phyloP scores from a whole-genome alignment of 2,888 invertebrate species.

The Fissipunctia ypsillon region DNA sequence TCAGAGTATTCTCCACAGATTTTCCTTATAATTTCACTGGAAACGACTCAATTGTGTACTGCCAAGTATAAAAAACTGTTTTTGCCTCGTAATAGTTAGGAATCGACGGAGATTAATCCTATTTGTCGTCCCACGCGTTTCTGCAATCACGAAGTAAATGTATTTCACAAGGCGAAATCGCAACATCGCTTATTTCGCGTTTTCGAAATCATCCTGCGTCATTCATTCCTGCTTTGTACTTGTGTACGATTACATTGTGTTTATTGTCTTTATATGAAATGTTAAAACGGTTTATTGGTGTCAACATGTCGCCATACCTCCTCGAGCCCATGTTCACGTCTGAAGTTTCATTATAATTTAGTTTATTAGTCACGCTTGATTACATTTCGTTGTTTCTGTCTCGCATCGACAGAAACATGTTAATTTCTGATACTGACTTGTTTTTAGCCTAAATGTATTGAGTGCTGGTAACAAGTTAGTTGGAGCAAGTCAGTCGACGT shows the following conservation, averaged over 20 bases:
- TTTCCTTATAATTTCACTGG: conserved; percentile 57
- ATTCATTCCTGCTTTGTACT: conserved; percentile 84
- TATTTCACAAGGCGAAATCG: conserved; percentile 89
- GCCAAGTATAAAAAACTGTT: conserved; percentile 58
- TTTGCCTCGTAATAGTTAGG: conserved; percentile 75
- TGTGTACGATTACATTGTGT: conserved; percentile 72
- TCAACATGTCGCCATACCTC: conserved; percentile 59
- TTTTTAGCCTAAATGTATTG: conserved; percentile 28
- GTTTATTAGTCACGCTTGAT: conserved; percentile 53
- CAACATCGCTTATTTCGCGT: conserved; percentile 89
- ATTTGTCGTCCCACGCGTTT: conserved; percentile 89
- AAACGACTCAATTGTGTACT: conserved; percentile 52
- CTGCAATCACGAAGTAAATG: conserved; percentile 86
- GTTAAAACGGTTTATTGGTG: conserved; percentile 68
- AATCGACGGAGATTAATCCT: conserved; percentile 85
- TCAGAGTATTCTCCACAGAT: conserved; percentile 35
- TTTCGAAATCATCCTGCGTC: conserved; percentile 90
- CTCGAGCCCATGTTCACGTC: conserved; percentile 38
- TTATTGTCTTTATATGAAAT: conserved; percentile 71
- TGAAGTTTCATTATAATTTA: conserved; percentile 50
- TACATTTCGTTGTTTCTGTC: conserved; percentile 45
- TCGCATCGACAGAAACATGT: conserved; percentile 26
- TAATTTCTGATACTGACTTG: conserved; percentile 23
- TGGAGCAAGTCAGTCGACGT: conserved; percentile 65
- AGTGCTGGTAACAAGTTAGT: conserved; percentile 33